These are phyloP conservation scores for Watsonalla binaria DNA, from an alignment of 2,888 invertebrate genomes.

Conservation along the genomic window DNA sequence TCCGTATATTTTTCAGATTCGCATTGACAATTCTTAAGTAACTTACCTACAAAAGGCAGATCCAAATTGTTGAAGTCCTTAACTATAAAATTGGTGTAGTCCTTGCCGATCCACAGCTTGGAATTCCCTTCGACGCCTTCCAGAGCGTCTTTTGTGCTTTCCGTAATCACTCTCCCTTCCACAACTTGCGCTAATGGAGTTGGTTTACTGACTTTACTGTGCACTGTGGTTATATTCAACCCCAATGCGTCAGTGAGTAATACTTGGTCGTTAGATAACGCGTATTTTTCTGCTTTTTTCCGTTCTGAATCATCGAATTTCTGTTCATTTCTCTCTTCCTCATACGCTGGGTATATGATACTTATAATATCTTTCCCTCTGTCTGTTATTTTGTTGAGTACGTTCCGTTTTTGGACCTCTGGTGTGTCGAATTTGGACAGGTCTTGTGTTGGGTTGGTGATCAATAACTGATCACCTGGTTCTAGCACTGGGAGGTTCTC, in stretches of 20 bases:
- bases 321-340: constrained; percentile 61
- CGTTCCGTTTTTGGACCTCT: constrained; percentile 57
- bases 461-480: constrained; percentile 81
- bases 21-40: constrained; percentile 3
- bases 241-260: constrained; percentile 56
- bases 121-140: constrained; percentile 82
- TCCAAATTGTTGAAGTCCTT: constrained; percentile 96
- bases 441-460: constrained; percentile 48
- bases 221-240: constrained; percentile 21
- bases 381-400: constrained; percentile 64
- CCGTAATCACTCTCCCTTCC: constrained; percentile 60
- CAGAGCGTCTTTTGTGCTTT: constrained; percentile 48
- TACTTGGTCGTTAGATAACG: constrained; percentile 59
- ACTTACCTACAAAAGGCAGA: constrained; percentile 84
- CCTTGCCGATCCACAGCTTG: constrained; percentile 97
- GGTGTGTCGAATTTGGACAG: constrained; percentile 36
- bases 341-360: constrained; percentile 66
- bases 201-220: constrained; percentile 42
- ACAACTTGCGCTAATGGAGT: constrained; percentile 61
- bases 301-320: constrained; percentile 66
- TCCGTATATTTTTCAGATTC: no score
- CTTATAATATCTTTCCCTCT: constrained; percentile 69
- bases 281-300: constrained; percentile 71
- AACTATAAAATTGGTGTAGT: constrained; percentile 97
- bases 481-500: constrained; percentile 75